Evolutionary conservation across 2,888 invertebrate genomes (phyloP).

Genomic region (Philereme transversata): DNA sequence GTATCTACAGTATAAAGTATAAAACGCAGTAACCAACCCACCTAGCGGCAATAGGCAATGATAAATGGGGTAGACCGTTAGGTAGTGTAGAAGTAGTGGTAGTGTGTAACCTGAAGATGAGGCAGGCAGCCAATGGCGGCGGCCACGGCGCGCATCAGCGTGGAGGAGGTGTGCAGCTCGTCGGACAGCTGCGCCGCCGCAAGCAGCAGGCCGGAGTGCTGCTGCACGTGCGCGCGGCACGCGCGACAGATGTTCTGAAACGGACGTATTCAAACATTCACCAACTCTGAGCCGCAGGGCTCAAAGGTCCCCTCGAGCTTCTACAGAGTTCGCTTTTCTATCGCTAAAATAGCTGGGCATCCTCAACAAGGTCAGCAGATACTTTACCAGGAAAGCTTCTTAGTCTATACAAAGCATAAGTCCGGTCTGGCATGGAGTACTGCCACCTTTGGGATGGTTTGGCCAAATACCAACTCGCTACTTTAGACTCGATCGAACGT

Average conservation of each 20-base stretch:
- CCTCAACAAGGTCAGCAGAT: no score
- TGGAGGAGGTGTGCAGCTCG: constrained; percentile 89
- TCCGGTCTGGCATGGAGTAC: no score
- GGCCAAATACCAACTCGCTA: no score
- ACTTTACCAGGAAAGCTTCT: no score
- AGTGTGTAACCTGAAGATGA: constrained; percentile 64
- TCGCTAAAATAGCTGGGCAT: no score
- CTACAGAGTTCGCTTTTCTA: no score
- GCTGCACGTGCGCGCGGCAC: constrained; percentile 90
- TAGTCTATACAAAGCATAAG: no score
- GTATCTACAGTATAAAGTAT: no score
- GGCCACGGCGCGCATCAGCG: constrained; percentile 88
- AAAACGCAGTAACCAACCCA: constrained; percentile 17
- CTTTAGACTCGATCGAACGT: no score
- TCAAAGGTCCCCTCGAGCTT: no score
- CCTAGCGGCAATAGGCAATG: constrained; percentile 13
- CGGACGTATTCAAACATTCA: background rate
- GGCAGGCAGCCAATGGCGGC: constrained; percentile 79
- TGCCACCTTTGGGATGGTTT: no score
- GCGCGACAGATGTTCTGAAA: constrained; percentile 89
- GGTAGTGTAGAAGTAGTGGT: constrained; percentile 10
- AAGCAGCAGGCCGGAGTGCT: constrained; percentile 89
- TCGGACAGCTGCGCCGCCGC: constrained; percentile 90
- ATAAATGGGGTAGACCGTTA: constrained; percentile 7
- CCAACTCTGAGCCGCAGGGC: no score